These are phyloP conservation scores for Pomatorhinus ruficollis DNA, from an alignment of 2,113 vertebrate species.

Conservation along the genomic window DNA sequence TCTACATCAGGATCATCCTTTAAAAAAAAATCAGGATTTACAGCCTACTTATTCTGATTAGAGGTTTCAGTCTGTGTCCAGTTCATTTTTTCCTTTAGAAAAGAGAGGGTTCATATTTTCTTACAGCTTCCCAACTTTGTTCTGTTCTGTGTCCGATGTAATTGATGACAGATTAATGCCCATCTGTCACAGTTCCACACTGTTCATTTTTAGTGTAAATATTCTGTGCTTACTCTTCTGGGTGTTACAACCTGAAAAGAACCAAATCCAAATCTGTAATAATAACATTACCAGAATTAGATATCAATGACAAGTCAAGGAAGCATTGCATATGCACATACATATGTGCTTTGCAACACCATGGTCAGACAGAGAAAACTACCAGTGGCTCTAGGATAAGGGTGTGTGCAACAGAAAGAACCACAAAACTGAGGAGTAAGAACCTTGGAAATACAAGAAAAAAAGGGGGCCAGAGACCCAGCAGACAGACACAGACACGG, in stretches of 20 bases:
- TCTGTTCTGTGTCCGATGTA: slow-evolving; percentile 62
- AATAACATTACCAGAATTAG: slow-evolving; percentile 37
- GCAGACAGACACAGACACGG: not conserved
- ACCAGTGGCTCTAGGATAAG: not conserved
- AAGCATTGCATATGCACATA: slow-evolving; percentile 24
- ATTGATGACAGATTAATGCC: slow-evolving; percentile 70
- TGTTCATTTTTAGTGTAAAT: slow-evolving; percentile 65
- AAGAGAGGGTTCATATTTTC: slow-evolving; percentile 47
- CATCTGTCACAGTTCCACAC: slow-evolving; percentile 65
- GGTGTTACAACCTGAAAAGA: slow-evolving; percentile 59
- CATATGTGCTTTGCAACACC: not conserved
- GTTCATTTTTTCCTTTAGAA: slow-evolving; percentile 4
- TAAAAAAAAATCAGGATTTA: not conserved
- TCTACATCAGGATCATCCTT: not conserved
- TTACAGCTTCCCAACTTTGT: slow-evolving; percentile 50
- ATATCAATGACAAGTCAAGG: slow-evolving; percentile 40
- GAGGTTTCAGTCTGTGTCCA: not conserved
- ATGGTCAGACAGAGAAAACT: not conserved
- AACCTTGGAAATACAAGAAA: not conserved
- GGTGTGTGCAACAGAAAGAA: not conserved
- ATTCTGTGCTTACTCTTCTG: slow-evolving; percentile 61
- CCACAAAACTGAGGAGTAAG: not conserved
- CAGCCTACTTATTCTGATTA: not conserved
- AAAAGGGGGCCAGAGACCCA: not conserved
- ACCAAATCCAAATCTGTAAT: slow-evolving; percentile 10